These are phyloP conservation scores for Prionace glauca DNA, from an alignment of 2,797 vertebrate species.

Conservation along the genomic window DNA sequence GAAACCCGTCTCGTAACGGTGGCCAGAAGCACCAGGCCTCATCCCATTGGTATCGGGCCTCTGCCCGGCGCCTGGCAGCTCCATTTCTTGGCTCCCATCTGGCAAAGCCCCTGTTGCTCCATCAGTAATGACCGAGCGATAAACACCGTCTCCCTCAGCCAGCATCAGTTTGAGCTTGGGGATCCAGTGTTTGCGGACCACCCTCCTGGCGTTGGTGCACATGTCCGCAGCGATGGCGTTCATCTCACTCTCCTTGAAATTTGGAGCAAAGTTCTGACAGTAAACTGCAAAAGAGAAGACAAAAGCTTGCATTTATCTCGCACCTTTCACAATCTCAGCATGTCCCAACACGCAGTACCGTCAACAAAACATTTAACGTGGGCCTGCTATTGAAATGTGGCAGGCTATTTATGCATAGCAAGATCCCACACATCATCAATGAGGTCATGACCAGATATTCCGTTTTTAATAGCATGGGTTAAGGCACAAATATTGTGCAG, in stretches of 20 bases:
- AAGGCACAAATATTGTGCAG: neutral
- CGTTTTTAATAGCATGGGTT: neutral
- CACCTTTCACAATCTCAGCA: neutral
- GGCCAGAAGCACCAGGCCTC: constrained; percentile 67
- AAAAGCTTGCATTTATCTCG: neutral
- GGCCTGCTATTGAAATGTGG: neutral
- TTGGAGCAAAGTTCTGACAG: constrained; percentile 98
- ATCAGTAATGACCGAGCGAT: constrained; percentile 69
- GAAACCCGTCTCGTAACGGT: constrained; percentile 63
- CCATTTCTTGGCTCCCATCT: neutral
- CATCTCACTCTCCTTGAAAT: constrained; percentile 99
- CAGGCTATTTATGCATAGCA: neutral
- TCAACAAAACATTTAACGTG: neutral
- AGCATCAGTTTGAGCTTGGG: constrained; percentile 99
- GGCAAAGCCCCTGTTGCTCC: constrained; percentile 60
- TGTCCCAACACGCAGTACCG: neutral
- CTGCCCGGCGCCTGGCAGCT: neutral
- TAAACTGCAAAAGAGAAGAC: constrained; percentile 70
- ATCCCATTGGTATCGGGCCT: constrained; percentile 68
- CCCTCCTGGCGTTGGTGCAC: constrained; percentile 95
- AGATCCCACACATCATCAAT: neutral
- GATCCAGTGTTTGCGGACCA: constrained; percentile 94
- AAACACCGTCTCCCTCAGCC: constrained; percentile 91
- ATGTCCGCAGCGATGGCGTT: constrained; percentile 98
- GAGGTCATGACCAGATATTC: neutral